A percentile compares a stretch with the other conserved stretches of the same genome.
Conservation (phyloP, 2,113 vertebrate species). For the Furnarius figulus region DNA sequence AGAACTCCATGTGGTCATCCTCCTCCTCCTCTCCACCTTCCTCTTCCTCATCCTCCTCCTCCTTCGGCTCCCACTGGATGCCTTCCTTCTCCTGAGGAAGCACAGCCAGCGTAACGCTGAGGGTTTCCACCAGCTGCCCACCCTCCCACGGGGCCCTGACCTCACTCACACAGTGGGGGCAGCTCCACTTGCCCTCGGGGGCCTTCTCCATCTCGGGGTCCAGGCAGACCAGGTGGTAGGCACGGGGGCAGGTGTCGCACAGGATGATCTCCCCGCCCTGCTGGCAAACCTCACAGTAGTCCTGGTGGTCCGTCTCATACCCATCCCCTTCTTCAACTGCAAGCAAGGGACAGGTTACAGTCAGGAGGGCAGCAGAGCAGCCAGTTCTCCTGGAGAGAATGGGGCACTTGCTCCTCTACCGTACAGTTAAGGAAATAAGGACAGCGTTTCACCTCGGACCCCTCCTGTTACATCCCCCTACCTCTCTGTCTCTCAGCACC, state of each 20-base stretch:
- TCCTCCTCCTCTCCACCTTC: slow-evolving; percentile 89
- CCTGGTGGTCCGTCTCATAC: slow-evolving; percentile 98
- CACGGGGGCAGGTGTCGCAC: slow-evolving; percentile 94
- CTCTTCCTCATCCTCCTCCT: slow-evolving; percentile 91
- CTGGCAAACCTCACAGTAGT: slow-evolving; percentile 99
- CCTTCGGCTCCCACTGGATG: slow-evolving; percentile 98
- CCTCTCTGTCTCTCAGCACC: slow-evolving; percentile 70
- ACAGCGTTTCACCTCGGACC: neutral
- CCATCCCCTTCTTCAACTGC: slow-evolving; percentile 93
- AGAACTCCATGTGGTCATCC: slow-evolving; percentile 99
- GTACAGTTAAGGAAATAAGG: neutral
- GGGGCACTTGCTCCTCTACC: neutral
- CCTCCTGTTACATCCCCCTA: slow-evolving; percentile 51
- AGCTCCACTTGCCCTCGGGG: slow-evolving; percentile 98
- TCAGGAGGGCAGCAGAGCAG: neutral
- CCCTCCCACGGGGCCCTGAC: accelerated
- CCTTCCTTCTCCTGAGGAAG: slow-evolving; percentile 93
- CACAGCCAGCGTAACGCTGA: neutral
- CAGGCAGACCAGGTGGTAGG: slow-evolving; percentile 97
- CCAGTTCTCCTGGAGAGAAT: neutral
- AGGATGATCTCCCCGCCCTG: slow-evolving; percentile 98
- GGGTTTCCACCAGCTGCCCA: accelerated
- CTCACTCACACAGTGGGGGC: slow-evolving; percentile 93
- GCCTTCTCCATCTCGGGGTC: slow-evolving; percentile 97
- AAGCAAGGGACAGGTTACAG: neutral